Percentiles rank a stretch among this genome's conserved stretches.
Conservation (phyloP, 2,113 vertebrate species). For the Patagioenas fasciata region DNA sequence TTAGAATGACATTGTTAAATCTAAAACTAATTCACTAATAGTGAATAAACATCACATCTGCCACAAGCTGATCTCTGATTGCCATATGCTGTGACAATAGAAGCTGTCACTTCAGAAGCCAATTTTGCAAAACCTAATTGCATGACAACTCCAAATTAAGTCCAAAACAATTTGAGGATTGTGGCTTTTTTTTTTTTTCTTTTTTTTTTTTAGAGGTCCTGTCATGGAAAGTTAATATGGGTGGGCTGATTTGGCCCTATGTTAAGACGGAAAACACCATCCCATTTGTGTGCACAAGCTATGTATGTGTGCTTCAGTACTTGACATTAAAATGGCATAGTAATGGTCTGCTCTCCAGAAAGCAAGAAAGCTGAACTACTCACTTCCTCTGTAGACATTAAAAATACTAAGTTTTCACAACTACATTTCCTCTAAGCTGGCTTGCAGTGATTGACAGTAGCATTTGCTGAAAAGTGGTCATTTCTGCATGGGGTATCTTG, state of each 20-base stretch:
- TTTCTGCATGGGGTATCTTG: neutral
- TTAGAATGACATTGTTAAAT: constrained; percentile 1
- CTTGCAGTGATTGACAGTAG: constrained; percentile 26
- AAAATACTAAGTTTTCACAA: neutral
- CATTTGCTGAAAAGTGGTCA: constrained; percentile 37
- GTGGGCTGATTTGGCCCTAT: neutral
- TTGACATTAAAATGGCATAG: neutral
- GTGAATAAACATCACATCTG: constrained; percentile 61
- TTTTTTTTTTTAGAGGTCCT: neutral
- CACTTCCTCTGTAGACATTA: constrained; percentile 24
- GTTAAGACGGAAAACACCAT: neutral
- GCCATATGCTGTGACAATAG: constrained; percentile 59
- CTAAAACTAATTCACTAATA: constrained; percentile 36
- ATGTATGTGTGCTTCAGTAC: neutral
- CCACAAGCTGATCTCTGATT: constrained; percentile 40
- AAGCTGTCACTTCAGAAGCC: constrained; percentile 47
- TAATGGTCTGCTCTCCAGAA: neutral
- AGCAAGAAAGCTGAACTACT: neutral
- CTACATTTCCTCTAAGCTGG: neutral
- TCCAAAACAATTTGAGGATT: neutral
- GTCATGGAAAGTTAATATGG: neutral
- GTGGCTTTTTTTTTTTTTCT: neutral
- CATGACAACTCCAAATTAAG: constrained; percentile 9
- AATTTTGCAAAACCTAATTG: constrained; percentile 43
- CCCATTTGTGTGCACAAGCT: neutral